A percentile compares a stretch with the other conserved stretches of the same genome.
phyloP scores from a whole-genome alignment of 1,140 invertebrate genomes.

The Pseudomyrmex cubaensis region DNA sequence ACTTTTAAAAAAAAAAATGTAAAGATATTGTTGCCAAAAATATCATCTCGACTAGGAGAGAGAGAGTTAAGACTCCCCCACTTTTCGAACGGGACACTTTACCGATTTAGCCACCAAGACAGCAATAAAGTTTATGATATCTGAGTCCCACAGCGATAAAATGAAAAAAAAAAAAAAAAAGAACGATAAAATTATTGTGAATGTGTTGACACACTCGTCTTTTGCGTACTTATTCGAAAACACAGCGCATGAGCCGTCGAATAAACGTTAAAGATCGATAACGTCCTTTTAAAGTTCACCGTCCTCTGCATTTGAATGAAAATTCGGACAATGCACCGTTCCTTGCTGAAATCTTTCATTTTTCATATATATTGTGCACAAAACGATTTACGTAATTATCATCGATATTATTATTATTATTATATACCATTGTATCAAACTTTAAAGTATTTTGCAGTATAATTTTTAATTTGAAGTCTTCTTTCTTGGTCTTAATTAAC shows the following conservation, averaged over 20 bases:
- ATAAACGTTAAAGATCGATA: conserved; percentile 65
- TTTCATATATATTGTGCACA: background rate
- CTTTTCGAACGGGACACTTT: too few species aligned
- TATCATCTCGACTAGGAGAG: too few species aligned
- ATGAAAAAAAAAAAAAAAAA: background rate
- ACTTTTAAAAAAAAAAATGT: too few species aligned
- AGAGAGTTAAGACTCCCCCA: too few species aligned
- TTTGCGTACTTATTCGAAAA: background rate
- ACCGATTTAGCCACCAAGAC: too few species aligned
- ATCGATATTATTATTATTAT: background rate
- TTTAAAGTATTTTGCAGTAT: too few species aligned
- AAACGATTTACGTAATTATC: background rate
- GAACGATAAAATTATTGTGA: background rate
- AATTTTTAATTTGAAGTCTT: too few species aligned
- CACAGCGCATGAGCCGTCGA: conserved; percentile 64
- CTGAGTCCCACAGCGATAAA: background rate
- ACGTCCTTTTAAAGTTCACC: conserved; percentile 68
- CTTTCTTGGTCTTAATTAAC: too few species aligned
- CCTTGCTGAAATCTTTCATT: background rate
- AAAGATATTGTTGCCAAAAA: too few species aligned
- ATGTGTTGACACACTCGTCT: background rate
- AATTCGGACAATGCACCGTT: conserved; percentile 48
- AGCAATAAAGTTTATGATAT: too few species aligned
- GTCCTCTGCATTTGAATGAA: conserved; percentile 58
- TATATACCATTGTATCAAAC: background rate